Evolutionary conservation across 1,140 invertebrate genomes (phyloP).

Genomic region (Adoxophyes honmai): DNA sequence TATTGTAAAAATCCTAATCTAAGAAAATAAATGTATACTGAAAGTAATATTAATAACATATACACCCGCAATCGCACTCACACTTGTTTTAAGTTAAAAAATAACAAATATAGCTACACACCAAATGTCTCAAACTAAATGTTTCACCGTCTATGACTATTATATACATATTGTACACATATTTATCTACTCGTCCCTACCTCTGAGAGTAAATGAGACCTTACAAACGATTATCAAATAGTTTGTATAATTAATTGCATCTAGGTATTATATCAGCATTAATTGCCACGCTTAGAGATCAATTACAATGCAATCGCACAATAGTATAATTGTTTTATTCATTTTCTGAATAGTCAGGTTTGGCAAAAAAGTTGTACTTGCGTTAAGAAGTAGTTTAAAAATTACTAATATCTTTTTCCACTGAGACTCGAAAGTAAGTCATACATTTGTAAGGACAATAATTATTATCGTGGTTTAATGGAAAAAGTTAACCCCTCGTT

Average conservation of each 20-base stretch:
- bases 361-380: too few relatives aligned
- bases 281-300: not conserved
- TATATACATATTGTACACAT: constrained; percentile 43
- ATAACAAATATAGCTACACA: constrained; percentile 47
- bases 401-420: too few relatives aligned
- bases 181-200: constrained; percentile 14
- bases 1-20: too few relatives aligned
- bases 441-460: too few relatives aligned
- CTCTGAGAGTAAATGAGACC: constrained; percentile 11
- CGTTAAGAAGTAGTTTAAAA: too few relatives aligned
- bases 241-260: constrained; percentile 1
- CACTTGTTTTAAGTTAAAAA: constrained; percentile 37
- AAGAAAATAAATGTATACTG: too few relatives aligned
- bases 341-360: too few relatives aligned
- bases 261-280: not conserved
- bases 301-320: too few relatives aligned
- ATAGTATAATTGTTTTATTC: too few relatives aligned
- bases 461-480: too few relatives aligned
- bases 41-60: constrained; percentile 25
- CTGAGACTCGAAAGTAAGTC: too few relatives aligned
- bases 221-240: constrained; percentile 1
- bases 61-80: constrained; percentile 34
- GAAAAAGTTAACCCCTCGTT: too few relatives aligned
- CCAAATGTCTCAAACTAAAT: constrained; percentile 37
- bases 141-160: constrained; percentile 43